phyloP scores from a whole-genome alignment of 1,140 invertebrate genomes.

The Eriocheir sinensis region DNA sequence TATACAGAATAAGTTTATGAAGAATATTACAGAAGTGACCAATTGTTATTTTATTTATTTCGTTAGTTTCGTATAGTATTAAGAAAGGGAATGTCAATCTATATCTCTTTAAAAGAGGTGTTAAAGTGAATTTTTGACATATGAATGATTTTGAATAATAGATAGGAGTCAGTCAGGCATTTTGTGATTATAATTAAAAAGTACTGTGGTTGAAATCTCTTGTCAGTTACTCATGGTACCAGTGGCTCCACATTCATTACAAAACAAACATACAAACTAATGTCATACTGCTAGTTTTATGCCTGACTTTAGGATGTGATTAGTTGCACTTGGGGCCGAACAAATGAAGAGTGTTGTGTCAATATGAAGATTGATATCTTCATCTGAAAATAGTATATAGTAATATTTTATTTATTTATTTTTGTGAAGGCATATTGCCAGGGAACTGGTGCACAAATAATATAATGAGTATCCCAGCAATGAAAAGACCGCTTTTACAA shows the following conservation, averaged over 20 bases:
- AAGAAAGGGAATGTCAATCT: constrained; percentile 41
- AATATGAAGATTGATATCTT: neutral
- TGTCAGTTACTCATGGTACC: neutral
- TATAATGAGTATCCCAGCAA: neutral
- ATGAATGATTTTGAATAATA: constrained; percentile 31
- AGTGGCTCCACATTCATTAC: neutral
- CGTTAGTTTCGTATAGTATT: constrained; percentile 54
- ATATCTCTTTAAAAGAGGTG: constrained; percentile 49
- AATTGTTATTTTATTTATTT: constrained; percentile 67
- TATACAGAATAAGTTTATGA: constrained; percentile 51
- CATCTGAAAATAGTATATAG: neutral
- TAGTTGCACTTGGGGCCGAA: constrained; percentile 35
- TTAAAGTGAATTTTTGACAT: constrained; percentile 57
- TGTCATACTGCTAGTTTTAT: constrained; percentile 40
- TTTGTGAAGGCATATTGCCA: constrained; percentile 7
- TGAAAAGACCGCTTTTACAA: neutral
- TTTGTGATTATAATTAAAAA: neutral
- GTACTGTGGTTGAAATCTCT: neutral
- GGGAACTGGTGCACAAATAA: neutral
- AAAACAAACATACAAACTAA: neutral
- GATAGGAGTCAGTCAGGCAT: neutral
- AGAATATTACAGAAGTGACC: constrained; percentile 60
- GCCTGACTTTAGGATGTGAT: constrained; percentile 43
- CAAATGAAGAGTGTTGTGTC: constrained; percentile 35
- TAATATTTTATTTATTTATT: neutral